Conservation (phyloP, 2,113 vertebrate species). For the Ameiurus melas region DNA sequence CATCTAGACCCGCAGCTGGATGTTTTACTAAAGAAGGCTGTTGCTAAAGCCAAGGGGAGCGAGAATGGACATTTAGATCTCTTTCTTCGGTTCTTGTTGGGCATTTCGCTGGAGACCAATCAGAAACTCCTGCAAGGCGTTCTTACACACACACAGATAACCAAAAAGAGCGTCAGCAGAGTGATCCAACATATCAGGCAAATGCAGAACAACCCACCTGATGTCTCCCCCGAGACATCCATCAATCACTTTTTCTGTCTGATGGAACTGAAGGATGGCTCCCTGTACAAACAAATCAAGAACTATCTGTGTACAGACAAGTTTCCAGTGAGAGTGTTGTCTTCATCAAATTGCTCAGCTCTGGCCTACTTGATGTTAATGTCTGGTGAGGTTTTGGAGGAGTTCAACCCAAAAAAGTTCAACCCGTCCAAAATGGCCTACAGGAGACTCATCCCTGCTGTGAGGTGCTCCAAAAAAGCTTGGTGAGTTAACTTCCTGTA, state of each 20-base stretch:
- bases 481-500: slow-evolving; percentile 53
- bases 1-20: slow-evolving; percentile 1
- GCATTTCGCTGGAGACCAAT: slow-evolving; percentile 48
- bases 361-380: slow-evolving; percentile 62
- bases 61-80: slow-evolving; percentile 51
- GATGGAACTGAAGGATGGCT: slow-evolving; percentile 64
- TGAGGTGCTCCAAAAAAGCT: slow-evolving; percentile 61
- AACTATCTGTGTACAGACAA: slow-evolving; percentile 48
- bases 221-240: slow-evolving; percentile 50
- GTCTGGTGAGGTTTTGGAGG: slow-evolving; percentile 45
- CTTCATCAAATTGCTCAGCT: slow-evolving; percentile 58
- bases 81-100: slow-evolving; percentile 54
- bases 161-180: slow-evolving; percentile 47
- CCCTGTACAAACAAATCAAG: slow-evolving; percentile 58
- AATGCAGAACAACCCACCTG: slow-evolving; percentile 40
- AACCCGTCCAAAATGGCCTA: slow-evolving; percentile 58
- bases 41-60: slow-evolving; percentile 31
- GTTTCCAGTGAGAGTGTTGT: background rate
- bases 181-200: slow-evolving; percentile 57
- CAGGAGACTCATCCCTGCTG: slow-evolving; percentile 60
- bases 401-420: slow-evolving; percentile 59
- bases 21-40: slow-evolving; percentile 35
- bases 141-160: background rate
- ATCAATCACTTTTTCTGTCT: slow-evolving; percentile 62
- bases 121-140: slow-evolving; percentile 45